Evolutionary conservation across 37 sponge, comb jelly and placozoan species (phyloP), one percentile per base, ranked within the genome.

Genomic region (Geodia barretti): DNA sequence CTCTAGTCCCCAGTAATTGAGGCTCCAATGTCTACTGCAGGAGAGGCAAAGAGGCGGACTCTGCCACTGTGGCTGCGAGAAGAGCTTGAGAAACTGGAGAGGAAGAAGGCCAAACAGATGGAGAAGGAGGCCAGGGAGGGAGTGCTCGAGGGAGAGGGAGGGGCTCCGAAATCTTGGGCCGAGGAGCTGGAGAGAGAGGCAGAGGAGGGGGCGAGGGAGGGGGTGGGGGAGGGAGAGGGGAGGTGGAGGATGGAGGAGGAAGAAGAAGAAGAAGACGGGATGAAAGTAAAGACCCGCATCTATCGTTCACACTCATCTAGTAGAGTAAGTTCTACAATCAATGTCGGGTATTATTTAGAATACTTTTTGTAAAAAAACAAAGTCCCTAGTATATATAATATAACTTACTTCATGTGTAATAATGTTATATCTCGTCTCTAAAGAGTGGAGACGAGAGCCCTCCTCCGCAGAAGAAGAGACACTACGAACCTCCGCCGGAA

Each of bases 31-130:
- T n/a, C n/a, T n/a, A n/a, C n/a, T 47, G 54, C 54, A 47, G 54
- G 54, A 14, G 54, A 47, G 54, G 54, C 54, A 17, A 47, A 47
- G 54, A 47, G 54, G 54, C 54, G 54, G 7, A 47, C 54, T 17
- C 54, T 47, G 54, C 54, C 54, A 47, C 54, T 47, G n/a, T 89
- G 89, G 89, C 26, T 89, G 70, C 62, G 79, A 39, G 84, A 82
- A 29, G 79, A 79, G 54, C 70, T 89, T 68, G 89, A 89, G 75
- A 83, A 85, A 71, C 42, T 85, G 71, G 82, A 85, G 59, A 40
- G 54, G 43, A 76, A 85, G 66, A 76, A 41, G 31, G 70, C 41
- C 39, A 79, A 77, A 58, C 38, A 75, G 28, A 3, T 70, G 68
- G 90, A 79, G 41, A 78, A 79, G 64, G 85, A 85, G 73, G 77